A percentile compares a stretch with the other conserved stretches of the same genome.
Evolutionary conservation across 2,797 vertebrate genomes (phyloP).

Genomic region (Aeoliscus strigatus): DNA sequence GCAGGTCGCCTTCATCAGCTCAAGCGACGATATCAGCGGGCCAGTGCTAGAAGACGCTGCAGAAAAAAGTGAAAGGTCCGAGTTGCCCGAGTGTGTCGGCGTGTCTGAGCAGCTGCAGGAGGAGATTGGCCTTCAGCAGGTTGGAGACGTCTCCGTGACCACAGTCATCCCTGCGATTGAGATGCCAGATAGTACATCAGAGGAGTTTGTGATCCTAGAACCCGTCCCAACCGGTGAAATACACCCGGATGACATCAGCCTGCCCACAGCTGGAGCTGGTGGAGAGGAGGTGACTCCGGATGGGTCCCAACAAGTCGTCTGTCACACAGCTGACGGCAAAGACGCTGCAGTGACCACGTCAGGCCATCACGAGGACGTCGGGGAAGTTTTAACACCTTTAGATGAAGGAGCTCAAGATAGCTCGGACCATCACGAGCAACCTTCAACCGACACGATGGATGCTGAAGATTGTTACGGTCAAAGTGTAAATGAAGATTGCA

Average conservation of each 20-base stretch:
- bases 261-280: no score
- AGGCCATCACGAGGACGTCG: slow-evolving; percentile 13
- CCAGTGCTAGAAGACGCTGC: slow-evolving; percentile 23
- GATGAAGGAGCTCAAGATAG: slow-evolving; percentile 43
- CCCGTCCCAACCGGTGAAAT: slow-evolving; percentile 45
- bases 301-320: slow-evolving; percentile 17
- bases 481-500: slow-evolving; percentile 18
- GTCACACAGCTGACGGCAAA: slow-evolving; percentile 26
- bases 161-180: slow-evolving; percentile 10
- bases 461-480: slow-evolving; percentile 22
- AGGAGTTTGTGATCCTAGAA: slow-evolving; percentile 58
- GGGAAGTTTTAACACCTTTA: slow-evolving; percentile 12
- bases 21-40: slow-evolving; percentile 35
- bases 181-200: slow-evolving; percentile 37
- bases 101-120: slow-evolving; percentile 36
- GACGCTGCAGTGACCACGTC: slow-evolving; percentile 34
- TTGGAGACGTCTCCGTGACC: slow-evolving; percentile 6
- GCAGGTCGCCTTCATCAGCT: slow-evolving; percentile 40
- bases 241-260: slow-evolving; percentile 51
- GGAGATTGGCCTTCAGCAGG: slow-evolving; percentile 14
- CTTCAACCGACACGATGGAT: slow-evolving; percentile 28
- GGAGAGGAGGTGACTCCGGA: no score
- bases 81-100: slow-evolving; percentile 15
- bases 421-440: slow-evolving; percentile 40
- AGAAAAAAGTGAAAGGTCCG: slow-evolving; percentile 18